Evolutionary conservation across 2,888 invertebrate genomes (phyloP), one percentile per base, ranked within the genome.

Genomic region (Clusia tigrina): DNA sequence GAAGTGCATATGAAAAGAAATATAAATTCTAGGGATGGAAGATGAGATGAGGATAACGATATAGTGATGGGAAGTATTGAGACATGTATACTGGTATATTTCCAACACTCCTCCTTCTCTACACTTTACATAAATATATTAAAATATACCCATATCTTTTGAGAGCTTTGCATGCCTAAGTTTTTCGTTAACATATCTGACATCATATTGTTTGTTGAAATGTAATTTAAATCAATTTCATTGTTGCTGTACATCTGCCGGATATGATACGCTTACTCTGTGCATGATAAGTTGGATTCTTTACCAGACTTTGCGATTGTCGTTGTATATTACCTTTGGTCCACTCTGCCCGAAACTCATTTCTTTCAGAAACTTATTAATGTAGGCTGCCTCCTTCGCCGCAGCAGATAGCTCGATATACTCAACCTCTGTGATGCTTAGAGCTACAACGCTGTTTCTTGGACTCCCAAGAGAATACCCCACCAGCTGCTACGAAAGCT

Each of bases 401-500:
- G 66, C 68, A 15, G 53, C 26, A 9, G 67, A 64, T 9, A 64
- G 18, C 1, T 67, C 64, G 64, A 66, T 64, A 32, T 67, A 66
- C 32, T 67, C 60, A 17, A 66, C 65, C 46, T 69, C 63, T 1
- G 64, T 67, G 17, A 46, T 66, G 25, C 67, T 63, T 3, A 69
- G 38, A 15, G 64, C 60, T 12, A 66, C 67, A 15, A 60, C 64
- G 9, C 42, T 15, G 25, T 22, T 65, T 67, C 10, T 58, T 24
- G 2, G 61, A 64, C 38, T 65, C 59, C 62, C 67, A 68, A 12
- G 54, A 56, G 24, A 66, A 18, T 37, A 65, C 59, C 15, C 58
- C 55, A 22, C 63, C 64, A 37, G 46, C 54, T 1, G 60, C 3
- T 9, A 58, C 23, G 20, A 22, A 65, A 18, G 54, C 62, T 12